phyloP scores from a whole-genome alignment of 2,797 vertebrate species.

The Labroides dimidiatus region DNA sequence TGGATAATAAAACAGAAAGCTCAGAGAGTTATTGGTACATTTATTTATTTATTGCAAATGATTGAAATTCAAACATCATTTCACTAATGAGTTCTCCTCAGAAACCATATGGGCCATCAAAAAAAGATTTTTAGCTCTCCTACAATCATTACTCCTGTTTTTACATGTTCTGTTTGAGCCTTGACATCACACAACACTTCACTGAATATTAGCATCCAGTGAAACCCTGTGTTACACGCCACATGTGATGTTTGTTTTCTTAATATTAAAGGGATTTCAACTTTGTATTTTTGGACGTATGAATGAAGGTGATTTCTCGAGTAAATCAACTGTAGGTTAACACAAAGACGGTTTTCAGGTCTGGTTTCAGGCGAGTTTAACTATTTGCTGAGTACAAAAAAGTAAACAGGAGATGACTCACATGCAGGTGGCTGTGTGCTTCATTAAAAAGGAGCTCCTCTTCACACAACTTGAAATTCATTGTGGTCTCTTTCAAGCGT shows the following conservation, averaged over 20 bases:
- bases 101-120: no score
- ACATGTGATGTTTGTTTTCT: no score
- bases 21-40: not conserved
- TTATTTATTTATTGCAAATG: not conserved
- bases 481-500: slow-evolving; percentile 44
- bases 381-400: slow-evolving; percentile 15
- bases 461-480: slow-evolving; percentile 41
- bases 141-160: not conserved
- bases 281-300: not conserved
- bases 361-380: slow-evolving; percentile 16
- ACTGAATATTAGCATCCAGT: no score
- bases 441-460: slow-evolving; percentile 40
- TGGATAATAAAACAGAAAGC: not conserved
- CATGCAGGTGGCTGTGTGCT: slow-evolving; percentile 24
- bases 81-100: no score
- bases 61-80: not conserved
- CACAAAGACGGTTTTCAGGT: slow-evolving; percentile 18
- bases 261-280: no score
- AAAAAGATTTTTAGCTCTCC: not conserved
- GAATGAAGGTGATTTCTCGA: no score
- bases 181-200: no score
- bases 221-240: no score
- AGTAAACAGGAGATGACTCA: slow-evolving; percentile 48
- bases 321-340: not conserved
- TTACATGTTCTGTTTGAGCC: no score